Evolutionary conservation across 2,113 vertebrate species (phyloP).

Genomic region (Eurystomus gularis): DNA sequence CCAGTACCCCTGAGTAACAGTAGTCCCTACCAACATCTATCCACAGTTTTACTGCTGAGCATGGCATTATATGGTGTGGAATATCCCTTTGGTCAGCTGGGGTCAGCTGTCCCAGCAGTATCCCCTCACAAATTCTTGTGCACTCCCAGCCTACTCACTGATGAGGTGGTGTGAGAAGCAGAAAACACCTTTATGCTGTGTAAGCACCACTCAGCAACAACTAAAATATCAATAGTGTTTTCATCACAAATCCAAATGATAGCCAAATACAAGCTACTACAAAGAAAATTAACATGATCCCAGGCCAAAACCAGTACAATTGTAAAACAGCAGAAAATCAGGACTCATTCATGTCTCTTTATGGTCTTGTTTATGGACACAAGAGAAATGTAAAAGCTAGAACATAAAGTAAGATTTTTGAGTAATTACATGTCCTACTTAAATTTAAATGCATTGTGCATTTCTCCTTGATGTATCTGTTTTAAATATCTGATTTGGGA

Average conservation of each 20-base stretch:
- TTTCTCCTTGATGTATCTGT: not conserved
- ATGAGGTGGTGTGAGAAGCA: fast-evolving
- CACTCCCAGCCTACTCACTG: fast-evolving
- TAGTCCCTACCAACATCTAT: fast-evolving
- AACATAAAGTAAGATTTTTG: not conserved
- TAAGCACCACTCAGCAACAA: not conserved
- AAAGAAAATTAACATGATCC: not conserved
- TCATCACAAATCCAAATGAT: not conserved
- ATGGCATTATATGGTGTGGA: fast-evolving
- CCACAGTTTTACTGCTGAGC: not conserved
- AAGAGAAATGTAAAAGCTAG: not conserved
- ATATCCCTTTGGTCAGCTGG: not conserved
- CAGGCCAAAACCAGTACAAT: not conserved
- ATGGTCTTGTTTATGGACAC: not conserved
- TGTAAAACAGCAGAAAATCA: not conserved
- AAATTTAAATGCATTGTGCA: not conserved
- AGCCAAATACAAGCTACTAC: not conserved
- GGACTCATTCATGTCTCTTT: not conserved
- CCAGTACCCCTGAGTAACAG: not conserved
- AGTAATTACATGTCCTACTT: not conserved
- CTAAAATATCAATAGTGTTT: not conserved
- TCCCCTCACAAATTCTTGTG: not conserved
- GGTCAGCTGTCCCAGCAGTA: not conserved
- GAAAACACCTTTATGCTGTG: not conserved
- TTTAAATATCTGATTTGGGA: not conserved